Evolutionary conservation across 2,113 vertebrate species (phyloP).

Genomic region (Pseudolaguvia tuberculata): DNA sequence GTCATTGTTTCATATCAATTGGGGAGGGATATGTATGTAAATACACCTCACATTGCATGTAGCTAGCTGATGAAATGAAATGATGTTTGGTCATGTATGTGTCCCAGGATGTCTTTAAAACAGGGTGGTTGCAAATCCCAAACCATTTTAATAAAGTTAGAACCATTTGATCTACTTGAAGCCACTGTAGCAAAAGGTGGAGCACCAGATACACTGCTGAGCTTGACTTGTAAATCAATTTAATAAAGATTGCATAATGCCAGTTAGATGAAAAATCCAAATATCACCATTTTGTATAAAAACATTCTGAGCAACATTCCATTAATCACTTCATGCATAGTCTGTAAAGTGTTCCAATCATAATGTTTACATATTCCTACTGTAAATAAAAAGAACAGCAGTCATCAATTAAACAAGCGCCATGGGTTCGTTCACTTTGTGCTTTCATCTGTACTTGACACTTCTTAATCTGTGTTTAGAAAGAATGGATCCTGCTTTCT

Average conservation of each 20-base stretch:
- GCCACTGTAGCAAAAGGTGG: slow-evolving; percentile 22
- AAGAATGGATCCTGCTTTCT: slow-evolving; percentile 38
- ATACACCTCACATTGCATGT: background rate
- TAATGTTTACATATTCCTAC: slow-evolving; percentile 22
- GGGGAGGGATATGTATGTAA: background rate
- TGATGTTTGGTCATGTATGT: background rate
- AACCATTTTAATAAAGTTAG: slow-evolving; percentile 31
- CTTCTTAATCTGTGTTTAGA: slow-evolving; percentile 56
- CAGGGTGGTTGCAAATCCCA: background rate
- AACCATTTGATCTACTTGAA: slow-evolving; percentile 22
- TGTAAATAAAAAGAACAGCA: background rate
- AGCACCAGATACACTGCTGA: slow-evolving; percentile 8
- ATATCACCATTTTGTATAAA: background rate
- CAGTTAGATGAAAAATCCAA: background rate
- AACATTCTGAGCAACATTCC: background rate
- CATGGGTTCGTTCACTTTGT: slow-evolving; percentile 47
- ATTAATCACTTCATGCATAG: background rate
- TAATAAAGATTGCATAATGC: slow-evolving; percentile 15
- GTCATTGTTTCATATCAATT: slow-evolving; percentile 7
- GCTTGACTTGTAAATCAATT: background rate
- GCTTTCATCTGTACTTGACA: slow-evolving; percentile 54
- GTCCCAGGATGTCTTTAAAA: slow-evolving; percentile 3
- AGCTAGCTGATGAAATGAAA: slow-evolving; percentile 4
- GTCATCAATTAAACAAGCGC: slow-evolving; percentile 43
- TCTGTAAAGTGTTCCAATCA: background rate